Conservation (phyloP, 2,113 vertebrate species). For the Clupea harengus region DNA sequence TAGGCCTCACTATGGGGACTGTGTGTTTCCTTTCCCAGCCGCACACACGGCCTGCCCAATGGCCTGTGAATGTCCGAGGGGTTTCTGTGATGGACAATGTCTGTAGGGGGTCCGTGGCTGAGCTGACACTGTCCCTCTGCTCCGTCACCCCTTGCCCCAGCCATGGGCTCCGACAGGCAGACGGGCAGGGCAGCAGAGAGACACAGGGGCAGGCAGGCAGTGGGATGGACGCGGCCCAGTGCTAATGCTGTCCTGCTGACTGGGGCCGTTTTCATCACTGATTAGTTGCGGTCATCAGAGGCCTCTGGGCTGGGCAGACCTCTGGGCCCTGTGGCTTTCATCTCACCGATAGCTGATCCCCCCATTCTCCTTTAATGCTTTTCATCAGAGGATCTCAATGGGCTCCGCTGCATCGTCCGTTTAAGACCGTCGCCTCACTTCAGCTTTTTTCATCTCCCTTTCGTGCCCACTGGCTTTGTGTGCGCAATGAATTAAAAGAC, state of each 20-base stretch:
- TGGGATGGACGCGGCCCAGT: slow-evolving; percentile 20
- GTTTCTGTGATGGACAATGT: slow-evolving; percentile 41
- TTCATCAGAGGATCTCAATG: slow-evolving; percentile 45
- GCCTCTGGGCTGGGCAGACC: slow-evolving; percentile 56
- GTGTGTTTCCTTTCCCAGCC: neutral
- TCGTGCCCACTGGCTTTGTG: slow-evolving; percentile 39
- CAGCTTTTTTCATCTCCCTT: slow-evolving; percentile 21
- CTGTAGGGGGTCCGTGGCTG: slow-evolving; percentile 38
- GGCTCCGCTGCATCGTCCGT: slow-evolving; percentile 54
- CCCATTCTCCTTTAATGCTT: slow-evolving; percentile 48
- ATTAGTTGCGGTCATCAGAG: slow-evolving; percentile 61
- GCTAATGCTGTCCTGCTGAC: slow-evolving; percentile 61
- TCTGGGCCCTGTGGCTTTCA: slow-evolving; percentile 59
- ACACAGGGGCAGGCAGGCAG: slow-evolving; percentile 36
- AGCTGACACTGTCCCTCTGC: slow-evolving; percentile 54
- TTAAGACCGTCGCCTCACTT: slow-evolving; percentile 62
- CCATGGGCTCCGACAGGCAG: slow-evolving; percentile 40
- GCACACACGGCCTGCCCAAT: no score
- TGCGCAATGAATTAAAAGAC: slow-evolving; percentile 66
- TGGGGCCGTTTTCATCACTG: slow-evolving; percentile 60
- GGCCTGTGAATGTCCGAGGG: slow-evolving; percentile 30
- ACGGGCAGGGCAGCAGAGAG: slow-evolving; percentile 32
- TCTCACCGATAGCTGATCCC: slow-evolving; percentile 64
- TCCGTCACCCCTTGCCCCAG: slow-evolving; percentile 47
- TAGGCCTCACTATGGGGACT: neutral